Evolutionary conservation across 2,888 invertebrate genomes (phyloP).

Genomic region (Caenorhabditis macrosperma): DNA sequence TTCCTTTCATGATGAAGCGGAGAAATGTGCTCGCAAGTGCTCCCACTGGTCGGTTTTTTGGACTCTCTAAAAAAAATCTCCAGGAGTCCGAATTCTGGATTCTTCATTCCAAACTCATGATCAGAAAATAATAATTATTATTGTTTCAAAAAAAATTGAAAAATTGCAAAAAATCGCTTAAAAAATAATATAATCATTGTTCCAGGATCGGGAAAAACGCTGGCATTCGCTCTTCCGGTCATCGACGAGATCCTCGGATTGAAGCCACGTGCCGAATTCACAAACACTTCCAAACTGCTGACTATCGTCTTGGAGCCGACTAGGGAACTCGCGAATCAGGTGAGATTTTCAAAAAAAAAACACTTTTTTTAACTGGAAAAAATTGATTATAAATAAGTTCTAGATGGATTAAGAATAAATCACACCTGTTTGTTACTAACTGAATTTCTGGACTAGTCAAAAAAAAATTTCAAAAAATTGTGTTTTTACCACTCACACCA

Average conservation of each 20-base stretch:
- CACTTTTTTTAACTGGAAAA: too few relatives aligned
- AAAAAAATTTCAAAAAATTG: too few relatives aligned
- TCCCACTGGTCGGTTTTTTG: slow-evolving; percentile 85
- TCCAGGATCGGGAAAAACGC: slow-evolving; percentile 92
- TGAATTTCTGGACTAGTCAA: too few relatives aligned
- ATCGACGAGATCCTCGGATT: slow-evolving; percentile 85
- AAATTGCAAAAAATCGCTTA: not conserved
- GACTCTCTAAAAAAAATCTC: not conserved
- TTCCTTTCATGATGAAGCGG: slow-evolving; percentile 88
- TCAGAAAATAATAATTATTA: too few relatives aligned
- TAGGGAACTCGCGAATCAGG: slow-evolving; percentile 92
- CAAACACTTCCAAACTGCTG: slow-evolving; percentile 81
- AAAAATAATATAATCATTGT: not conserved
- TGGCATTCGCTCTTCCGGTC: slow-evolving; percentile 92
- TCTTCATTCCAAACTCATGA: too few relatives aligned
- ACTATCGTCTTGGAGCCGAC: slow-evolving; percentile 94
- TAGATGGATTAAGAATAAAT: too few relatives aligned
- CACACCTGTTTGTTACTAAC: too few relatives aligned
- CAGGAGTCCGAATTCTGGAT: too few relatives aligned
- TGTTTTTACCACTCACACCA: too few relatives aligned
- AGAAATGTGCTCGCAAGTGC: slow-evolving; percentile 91
- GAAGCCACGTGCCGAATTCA: slow-evolving; percentile 79
- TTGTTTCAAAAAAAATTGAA: not conserved
- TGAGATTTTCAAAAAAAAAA: too few relatives aligned
- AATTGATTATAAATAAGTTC: too few relatives aligned